Conservation (phyloP, 2,888 invertebrate species). For the Muschampia plurimacula region DNA sequence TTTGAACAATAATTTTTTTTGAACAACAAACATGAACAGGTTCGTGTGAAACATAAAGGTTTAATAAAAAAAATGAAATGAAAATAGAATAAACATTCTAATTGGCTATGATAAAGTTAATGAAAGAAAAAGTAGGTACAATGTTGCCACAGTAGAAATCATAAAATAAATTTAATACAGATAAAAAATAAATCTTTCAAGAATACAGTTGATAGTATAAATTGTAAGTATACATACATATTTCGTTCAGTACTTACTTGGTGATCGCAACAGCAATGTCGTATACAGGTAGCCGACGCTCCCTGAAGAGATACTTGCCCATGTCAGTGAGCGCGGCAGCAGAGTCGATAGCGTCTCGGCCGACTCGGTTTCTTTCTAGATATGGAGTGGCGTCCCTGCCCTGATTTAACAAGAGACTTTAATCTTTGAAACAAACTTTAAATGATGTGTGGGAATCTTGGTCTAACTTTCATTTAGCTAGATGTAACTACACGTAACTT, state of each 20-base stretch:
- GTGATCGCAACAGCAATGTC: constrained; percentile 98
- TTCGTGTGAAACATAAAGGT: no score
- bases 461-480: no score
- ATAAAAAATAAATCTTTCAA: background rate
- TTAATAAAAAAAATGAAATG: no score
- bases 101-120: background rate
- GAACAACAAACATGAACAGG: no score
- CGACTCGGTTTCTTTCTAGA: constrained; percentile 96
- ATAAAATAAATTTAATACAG: background rate
- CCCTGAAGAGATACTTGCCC: constrained; percentile 98
- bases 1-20: no score
- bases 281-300: constrained; percentile 96
- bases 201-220: no score
- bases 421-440: background rate
- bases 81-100: background rate
- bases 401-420: constrained; percentile 70
- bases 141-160: background rate
- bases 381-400: constrained; percentile 98
- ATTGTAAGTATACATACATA: no score
- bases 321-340: constrained; percentile 97
- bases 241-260: constrained; percentile 88
- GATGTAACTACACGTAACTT: no score
- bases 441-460: background rate
- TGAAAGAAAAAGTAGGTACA: background rate
- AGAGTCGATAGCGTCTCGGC: constrained; percentile 97